Conservation (phyloP, 2,797 vertebrate species). For the Spinus pinus region DNA sequence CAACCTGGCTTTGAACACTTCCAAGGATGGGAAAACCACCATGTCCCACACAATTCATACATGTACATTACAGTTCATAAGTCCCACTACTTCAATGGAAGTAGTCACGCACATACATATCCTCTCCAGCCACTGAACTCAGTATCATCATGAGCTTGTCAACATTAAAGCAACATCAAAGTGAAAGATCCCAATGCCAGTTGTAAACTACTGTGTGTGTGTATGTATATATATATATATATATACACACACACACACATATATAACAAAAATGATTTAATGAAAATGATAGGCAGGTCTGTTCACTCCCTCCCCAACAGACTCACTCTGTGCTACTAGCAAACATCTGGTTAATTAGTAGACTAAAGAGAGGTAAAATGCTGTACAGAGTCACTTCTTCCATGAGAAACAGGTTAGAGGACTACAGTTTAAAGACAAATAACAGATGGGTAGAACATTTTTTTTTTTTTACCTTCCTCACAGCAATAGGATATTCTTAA, state of each 20-base stretch:
- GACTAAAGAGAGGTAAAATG: background rate
- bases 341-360: background rate
- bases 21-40: background rate
- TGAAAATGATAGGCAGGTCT: background rate
- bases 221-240: too few relatives aligned
- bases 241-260: accelerated
- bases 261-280: background rate
- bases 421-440: background rate
- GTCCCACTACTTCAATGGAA: background rate
- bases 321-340: background rate
- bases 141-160: constrained; percentile 1
- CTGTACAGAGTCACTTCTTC: background rate
- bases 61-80: background rate
- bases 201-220: background rate
- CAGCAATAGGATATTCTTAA: background rate
- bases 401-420: background rate
- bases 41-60: background rate
- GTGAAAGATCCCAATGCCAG: background rate
- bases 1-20: background rate
- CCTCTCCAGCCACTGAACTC: background rate
- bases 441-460: background rate
- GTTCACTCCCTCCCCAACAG: background rate
- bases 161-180: background rate
- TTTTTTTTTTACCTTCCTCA: background rate
- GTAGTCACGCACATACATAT: background rate